Percentiles rank a stretch among this genome's conserved stretches.
Evolutionary conservation across 2,113 vertebrate species (phyloP).

Genomic region (Pithys albifrons): DNA sequence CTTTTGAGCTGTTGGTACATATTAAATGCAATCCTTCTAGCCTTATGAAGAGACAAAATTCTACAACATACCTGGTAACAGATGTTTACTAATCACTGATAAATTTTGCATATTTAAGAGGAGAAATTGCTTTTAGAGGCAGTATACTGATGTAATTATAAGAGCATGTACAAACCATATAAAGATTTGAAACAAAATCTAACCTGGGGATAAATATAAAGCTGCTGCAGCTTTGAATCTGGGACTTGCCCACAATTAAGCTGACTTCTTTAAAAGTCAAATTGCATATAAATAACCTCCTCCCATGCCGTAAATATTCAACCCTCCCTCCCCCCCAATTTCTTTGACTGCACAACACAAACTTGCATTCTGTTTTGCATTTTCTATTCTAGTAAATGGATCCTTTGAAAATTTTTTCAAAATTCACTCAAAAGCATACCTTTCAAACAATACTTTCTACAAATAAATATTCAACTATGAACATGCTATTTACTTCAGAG

Average conservation of each 20-base stretch:
- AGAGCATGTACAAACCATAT: not conserved
- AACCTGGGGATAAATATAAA: constrained; percentile 6
- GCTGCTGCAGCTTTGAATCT: not conserved
- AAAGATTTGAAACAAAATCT: constrained; percentile 13
- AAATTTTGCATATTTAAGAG: constrained; percentile 55
- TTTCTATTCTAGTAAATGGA: not conserved
- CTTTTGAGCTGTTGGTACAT: not conserved
- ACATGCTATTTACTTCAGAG: not conserved
- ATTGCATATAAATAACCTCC: not conserved
- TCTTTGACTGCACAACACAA: not conserved
- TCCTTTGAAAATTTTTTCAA: not conserved
- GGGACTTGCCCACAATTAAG: not conserved
- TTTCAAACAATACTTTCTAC: not conserved
- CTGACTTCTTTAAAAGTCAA: not conserved
- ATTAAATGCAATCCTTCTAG: constrained; percentile 5
- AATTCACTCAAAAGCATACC: not conserved
- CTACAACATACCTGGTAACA: not conserved
- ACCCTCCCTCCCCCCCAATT: too few relatives aligned
- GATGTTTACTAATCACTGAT: constrained; percentile 53
- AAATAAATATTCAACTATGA: not conserved
- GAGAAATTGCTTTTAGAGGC: not conserved
- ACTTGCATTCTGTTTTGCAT: not conserved
- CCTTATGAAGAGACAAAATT: not conserved
- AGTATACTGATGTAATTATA: not conserved
- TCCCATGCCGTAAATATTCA: not conserved